phyloP scores from a whole-genome alignment of 2,797 vertebrate genomes.

The Anguilla marmorata region DNA sequence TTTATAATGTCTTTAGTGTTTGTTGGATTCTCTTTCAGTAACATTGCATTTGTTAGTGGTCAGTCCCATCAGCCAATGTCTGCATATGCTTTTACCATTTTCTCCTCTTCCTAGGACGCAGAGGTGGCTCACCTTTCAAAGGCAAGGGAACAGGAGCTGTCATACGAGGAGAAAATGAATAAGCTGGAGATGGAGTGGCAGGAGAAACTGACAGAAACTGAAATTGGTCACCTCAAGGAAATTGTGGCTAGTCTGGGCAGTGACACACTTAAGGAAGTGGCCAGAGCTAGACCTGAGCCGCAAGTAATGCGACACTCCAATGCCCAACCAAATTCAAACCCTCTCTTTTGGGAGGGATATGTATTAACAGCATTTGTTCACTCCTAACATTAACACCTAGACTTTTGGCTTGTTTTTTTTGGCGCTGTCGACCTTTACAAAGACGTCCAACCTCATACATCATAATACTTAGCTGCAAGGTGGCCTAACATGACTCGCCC shows the following conservation, averaged over 20 bases:
- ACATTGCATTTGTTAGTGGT: not conserved
- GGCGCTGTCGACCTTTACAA: not conserved
- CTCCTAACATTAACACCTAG: not conserved
- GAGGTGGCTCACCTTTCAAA: constrained; percentile 77
- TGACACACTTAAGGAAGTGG: constrained; percentile 78
- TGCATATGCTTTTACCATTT: not conserved
- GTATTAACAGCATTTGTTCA: not conserved
- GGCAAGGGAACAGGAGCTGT: constrained; percentile 78
- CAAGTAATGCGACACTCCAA: constrained; percentile 69
- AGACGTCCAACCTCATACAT: not conserved
- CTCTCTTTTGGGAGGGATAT: not conserved
- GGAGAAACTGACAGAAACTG: constrained; percentile 71
- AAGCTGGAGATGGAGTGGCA: constrained; percentile 76
- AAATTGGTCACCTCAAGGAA: constrained; percentile 74
- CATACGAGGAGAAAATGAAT: constrained; percentile 72
- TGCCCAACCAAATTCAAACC: not conserved
- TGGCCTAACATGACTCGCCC: constrained; percentile 4
- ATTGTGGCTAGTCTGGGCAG: constrained; percentile 74
- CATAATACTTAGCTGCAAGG: not conserved
- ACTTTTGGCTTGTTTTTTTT: not conserved
- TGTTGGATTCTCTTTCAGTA: not conserved
- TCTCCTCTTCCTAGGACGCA: constrained; percentile 67
- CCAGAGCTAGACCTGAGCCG: constrained; percentile 81
- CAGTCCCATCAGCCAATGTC: not conserved
- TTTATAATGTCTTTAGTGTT: not conserved